A percentile compares a stretch with the other conserved stretches of the same genome.
Conservation (phyloP, 2,888 invertebrate species). For the Lysandra bellargus region DNA sequence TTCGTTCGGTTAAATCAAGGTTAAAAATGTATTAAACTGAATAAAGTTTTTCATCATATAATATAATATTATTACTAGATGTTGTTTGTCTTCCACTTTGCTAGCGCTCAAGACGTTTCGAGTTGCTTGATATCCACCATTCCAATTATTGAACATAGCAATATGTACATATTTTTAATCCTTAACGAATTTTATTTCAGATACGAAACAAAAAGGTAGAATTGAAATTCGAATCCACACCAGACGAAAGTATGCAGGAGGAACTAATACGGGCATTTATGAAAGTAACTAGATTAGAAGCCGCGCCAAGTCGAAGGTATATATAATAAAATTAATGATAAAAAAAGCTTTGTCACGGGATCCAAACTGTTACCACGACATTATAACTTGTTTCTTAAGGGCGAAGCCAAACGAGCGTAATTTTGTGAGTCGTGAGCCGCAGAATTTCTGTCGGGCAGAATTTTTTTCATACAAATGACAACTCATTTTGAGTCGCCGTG, state of each 20-base stretch:
- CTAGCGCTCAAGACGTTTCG: not conserved
- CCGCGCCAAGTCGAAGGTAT: conserved; percentile 56
- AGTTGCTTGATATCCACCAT: not conserved
- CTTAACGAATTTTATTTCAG: conserved; percentile 47
- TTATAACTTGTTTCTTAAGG: no score
- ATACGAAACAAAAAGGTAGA: conserved; percentile 50
- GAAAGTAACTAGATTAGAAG: conserved; percentile 57
- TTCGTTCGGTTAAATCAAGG: no score
- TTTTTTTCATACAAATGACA: no score
- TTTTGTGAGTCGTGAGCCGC: no score
- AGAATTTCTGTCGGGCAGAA: no score
- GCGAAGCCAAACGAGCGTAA: no score
- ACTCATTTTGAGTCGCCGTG: no score
- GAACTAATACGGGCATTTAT: conserved; percentile 58
- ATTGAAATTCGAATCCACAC: conserved; percentile 57
- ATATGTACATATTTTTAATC: not conserved
- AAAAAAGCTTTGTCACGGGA: not conserved
- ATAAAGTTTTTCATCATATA: no score
- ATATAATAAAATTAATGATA: conserved; percentile 16
- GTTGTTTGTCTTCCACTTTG: no score
- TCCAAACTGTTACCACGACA: no score
- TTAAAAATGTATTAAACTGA: no score
- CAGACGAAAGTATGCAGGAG: conserved; percentile 58
- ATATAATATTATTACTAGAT: no score
- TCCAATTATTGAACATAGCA: not conserved